A percentile compares a stretch with the other conserved stretches of the same genome.
phyloP scores from a whole-genome alignment of 2,888 invertebrate species.

The Chymomyza amoena region DNA sequence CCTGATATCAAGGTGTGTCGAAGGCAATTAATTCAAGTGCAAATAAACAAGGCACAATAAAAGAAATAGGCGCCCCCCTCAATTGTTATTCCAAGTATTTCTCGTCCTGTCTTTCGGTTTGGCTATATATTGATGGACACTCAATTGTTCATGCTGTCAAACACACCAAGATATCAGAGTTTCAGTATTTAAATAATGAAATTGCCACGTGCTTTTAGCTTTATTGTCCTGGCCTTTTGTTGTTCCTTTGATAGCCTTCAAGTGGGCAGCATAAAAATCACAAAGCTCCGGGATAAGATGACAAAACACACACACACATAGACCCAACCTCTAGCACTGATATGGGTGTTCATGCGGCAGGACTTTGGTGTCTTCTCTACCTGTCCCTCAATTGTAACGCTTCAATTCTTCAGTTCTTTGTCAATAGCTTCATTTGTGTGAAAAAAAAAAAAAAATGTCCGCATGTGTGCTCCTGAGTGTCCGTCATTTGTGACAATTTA shows the following conservation, averaged over 20 bases:
- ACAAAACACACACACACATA: constrained; percentile 24
- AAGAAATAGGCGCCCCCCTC: not conserved
- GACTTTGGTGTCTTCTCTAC: not conserved
- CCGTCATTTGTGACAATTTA: constrained; percentile 29
- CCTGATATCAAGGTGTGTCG: not conserved
- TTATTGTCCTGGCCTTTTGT: constrained; percentile 22
- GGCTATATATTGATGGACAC: not conserved
- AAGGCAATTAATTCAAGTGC: constrained; percentile 41
- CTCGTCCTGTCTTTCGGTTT: not conserved
- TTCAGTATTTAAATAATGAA: constrained; percentile 58
- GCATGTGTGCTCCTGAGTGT: not conserved
- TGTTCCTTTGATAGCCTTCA: constrained; percentile 28
- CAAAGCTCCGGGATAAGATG: constrained; percentile 47
- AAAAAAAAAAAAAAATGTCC: not conserved
- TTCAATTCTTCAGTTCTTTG: not conserved
- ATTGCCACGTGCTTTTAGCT: constrained; percentile 52
- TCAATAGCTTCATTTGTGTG: not conserved
- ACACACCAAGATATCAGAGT: constrained; percentile 15
- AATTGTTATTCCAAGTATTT: constrained; percentile 2
- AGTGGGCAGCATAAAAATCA: constrained; percentile 47
- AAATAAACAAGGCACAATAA: constrained; percentile 32
- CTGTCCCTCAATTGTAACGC: not conserved
- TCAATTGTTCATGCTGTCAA: constrained; percentile 20
- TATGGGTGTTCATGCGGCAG: constrained; percentile 6
- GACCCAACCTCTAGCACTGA: not conserved